These are phyloP conservation scores for Cryptocheilus praepositus DNA, from an alignment of 2,888 invertebrate genomes.

Conservation along the genomic window DNA sequence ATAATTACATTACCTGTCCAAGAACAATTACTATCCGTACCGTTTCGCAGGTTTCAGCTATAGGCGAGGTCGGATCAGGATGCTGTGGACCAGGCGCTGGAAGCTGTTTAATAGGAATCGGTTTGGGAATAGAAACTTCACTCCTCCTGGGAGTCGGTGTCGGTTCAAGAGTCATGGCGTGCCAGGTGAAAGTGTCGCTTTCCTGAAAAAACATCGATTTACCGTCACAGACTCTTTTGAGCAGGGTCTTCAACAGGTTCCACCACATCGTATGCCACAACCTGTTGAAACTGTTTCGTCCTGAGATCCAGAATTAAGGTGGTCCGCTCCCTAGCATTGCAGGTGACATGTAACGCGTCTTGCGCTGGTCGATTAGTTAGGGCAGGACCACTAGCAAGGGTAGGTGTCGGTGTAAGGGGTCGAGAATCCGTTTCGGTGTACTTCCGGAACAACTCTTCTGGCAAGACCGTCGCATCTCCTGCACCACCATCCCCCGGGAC, in stretches of 20 bases:
- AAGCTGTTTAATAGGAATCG: slow-evolving; percentile 28
- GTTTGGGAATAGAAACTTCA: slow-evolving; percentile 54
- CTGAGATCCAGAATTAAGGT: slow-evolving; percentile 73
- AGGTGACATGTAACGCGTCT: slow-evolving; percentile 57
- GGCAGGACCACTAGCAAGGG: slow-evolving; percentile 79
- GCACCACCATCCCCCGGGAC: slow-evolving; percentile 22
- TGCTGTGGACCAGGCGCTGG: background rate
- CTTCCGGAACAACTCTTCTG: slow-evolving; percentile 75
- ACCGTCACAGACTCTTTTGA: background rate
- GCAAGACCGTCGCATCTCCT: slow-evolving; percentile 49
- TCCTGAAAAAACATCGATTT: slow-evolving; percentile 50
- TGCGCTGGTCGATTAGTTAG: slow-evolving; percentile 16
- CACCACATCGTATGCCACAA: slow-evolving; percentile 1
- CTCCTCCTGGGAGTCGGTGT: slow-evolving; percentile 60
- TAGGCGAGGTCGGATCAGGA: slow-evolving; percentile 14
- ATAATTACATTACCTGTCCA: background rate
- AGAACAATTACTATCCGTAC: slow-evolving; percentile 17
- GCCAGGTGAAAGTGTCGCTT: slow-evolving; percentile 71
- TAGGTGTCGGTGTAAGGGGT: slow-evolving; percentile 87
- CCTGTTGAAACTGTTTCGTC: slow-evolving; percentile 43
- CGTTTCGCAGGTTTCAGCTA: slow-evolving; percentile 29
- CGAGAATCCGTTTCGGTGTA: slow-evolving; percentile 91
- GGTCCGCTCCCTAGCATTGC: slow-evolving; percentile 67
- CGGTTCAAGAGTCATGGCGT: slow-evolving; percentile 66
- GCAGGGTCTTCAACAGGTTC: background rate